Percentiles rank a stretch among this genome's conserved stretches.
These are phyloP conservation scores for Oryzias curvinotus DNA, from an alignment of 2,113 vertebrate genomes.

Conservation along the genomic window DNA sequence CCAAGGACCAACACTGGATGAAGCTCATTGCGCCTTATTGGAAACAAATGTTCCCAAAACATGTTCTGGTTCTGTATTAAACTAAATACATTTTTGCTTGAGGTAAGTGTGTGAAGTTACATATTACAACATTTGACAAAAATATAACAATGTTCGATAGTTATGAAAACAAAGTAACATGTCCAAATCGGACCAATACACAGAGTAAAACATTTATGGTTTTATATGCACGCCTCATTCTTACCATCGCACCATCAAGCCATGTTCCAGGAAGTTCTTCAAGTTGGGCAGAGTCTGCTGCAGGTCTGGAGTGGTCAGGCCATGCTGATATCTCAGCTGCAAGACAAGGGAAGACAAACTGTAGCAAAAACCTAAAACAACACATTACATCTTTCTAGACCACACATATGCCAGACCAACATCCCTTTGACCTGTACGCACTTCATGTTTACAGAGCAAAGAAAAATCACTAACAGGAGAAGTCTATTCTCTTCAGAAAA, in stretches of 20 bases:
- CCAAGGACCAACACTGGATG: no score
- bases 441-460: constrained; percentile 37
- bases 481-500: constrained; percentile 45
- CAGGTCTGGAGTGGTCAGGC: constrained; percentile 93
- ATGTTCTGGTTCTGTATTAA: no score
- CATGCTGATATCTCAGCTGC: constrained; percentile 95
- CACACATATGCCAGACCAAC: neutral
- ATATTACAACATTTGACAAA: no score
- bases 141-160: no score
- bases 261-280: constrained; percentile 96
- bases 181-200: no score
- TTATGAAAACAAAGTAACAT: no score
- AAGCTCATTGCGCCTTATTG: no score
- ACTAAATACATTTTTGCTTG: no score
- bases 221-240: constrained; percentile 44
- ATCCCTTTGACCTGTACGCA: constrained; percentile 22
- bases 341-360: constrained; percentile 49
- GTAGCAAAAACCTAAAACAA: constrained; percentile 43
- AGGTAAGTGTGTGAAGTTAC: no score
- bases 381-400: constrained; percentile 5
- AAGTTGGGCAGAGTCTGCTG: constrained; percentile 97
- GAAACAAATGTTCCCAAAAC: no score
- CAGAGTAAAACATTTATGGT: neutral
- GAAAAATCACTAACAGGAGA: constrained; percentile 43
- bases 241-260: constrained; percentile 94